A percentile compares a stretch with the other conserved stretches of the same genome.
Evolutionary conservation across 2,888 invertebrate genomes (phyloP).

Genomic region (Ischnura elegans): DNA sequence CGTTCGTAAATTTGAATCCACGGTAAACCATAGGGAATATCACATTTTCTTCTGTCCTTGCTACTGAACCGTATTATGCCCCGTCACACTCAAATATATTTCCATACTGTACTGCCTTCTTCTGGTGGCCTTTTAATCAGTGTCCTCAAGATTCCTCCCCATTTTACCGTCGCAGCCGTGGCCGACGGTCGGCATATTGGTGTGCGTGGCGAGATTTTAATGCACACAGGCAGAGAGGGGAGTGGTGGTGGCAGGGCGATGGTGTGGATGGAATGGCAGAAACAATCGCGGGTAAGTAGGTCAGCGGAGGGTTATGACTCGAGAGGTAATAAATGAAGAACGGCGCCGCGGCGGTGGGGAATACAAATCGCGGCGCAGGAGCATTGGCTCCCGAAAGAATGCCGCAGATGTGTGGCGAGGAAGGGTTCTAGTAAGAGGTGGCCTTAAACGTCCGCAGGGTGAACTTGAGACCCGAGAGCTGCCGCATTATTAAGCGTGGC

Average conservation of each 20-base stretch:
- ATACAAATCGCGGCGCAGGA: neutral
- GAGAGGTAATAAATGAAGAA: neutral
- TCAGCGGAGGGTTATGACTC: neutral
- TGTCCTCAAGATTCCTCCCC: too few species aligned
- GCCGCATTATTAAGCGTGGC: neutral
- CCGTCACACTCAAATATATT: too few species aligned
- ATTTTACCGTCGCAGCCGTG: too few species aligned
- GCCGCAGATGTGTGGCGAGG: neutral
- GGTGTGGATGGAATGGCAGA: slow-evolving; percentile 14
- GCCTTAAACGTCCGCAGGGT: neutral
- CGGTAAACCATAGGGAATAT: too few species aligned
- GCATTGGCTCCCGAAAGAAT: neutral
- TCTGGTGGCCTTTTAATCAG: too few species aligned
- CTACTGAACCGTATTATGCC: too few species aligned
- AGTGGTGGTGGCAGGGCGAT: neutral
- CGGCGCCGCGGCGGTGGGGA: neutral
- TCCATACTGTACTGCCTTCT: too few species aligned
- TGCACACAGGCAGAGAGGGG: neutral
- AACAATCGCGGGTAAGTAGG: neutral
- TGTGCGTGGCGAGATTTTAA: neutral
- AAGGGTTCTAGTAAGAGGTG: neutral
- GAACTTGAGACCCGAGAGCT: neutral
- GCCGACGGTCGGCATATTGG: neutral
- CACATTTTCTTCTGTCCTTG: too few species aligned
- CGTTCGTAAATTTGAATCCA: too few species aligned